A percentile compares a stretch with the other conserved stretches of the same genome.
Conservation (phyloP, 2,113 vertebrate species). For the Brevimyrus niger region DNA sequence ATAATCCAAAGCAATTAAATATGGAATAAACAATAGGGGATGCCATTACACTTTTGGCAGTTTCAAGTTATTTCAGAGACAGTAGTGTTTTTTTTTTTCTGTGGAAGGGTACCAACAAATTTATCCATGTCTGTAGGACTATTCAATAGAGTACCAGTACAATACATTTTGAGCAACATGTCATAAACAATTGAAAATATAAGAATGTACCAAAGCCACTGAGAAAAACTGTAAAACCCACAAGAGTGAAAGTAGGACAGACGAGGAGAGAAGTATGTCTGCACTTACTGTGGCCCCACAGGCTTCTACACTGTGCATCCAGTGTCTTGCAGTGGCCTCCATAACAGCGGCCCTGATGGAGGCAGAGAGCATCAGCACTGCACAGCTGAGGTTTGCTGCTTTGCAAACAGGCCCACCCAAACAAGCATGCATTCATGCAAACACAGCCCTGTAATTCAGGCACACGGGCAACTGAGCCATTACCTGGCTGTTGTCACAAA, state of each 20-base stretch:
- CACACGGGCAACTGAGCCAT: not conserved
- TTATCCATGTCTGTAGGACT: too few species aligned
- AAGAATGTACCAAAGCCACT: too few species aligned
- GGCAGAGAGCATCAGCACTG: not conserved
- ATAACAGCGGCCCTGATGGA: conserved; percentile 81
- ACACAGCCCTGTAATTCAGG: not conserved
- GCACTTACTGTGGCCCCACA: conserved; percentile 85
- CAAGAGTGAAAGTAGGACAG: not conserved
- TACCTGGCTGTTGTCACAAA: conserved; percentile 85
- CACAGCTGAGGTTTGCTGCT: not conserved
- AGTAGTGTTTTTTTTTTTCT: too few species aligned
- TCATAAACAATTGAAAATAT: too few species aligned
- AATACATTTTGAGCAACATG: too few species aligned
- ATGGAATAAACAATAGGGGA: too few species aligned
- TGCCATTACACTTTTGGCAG: too few species aligned
- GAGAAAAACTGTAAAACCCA: not conserved
- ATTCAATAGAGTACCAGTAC: too few species aligned
- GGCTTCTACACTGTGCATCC: conserved; percentile 76
- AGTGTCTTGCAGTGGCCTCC: conserved; percentile 89
- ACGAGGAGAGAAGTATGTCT: not conserved
- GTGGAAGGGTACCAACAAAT: too few species aligned
- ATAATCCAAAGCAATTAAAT: too few species aligned
- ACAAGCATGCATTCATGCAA: not conserved
- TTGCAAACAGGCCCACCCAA: not conserved
- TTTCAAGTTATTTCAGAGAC: too few species aligned